Base-by-base conservation (phyloP, 1,140 invertebrate genomes). In the Drosophila suzukii region DNA sequence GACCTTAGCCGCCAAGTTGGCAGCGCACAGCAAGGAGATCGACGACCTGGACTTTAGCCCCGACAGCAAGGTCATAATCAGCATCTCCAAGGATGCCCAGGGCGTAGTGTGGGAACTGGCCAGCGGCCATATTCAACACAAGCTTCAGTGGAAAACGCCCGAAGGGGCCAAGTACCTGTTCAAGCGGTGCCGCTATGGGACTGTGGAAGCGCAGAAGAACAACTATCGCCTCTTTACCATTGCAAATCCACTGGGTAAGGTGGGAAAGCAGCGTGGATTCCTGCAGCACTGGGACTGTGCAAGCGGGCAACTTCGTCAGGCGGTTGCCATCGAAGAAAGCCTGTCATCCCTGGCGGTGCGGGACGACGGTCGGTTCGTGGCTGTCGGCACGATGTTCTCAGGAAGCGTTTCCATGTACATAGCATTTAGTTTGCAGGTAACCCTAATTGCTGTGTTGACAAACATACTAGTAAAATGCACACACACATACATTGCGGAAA, bases 31-130 rank as follows among this genome's bases (percentile, higher is more conserved):
- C 34, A 96, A 96, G 92, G 97, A 98, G 93, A 95, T 99, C 62
- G 98, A 98, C 92, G 98, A 99, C 92, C 90, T 99, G 41, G 97
- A 98, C 93, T 96, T 99, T 90, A 97, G 96, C 93, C 95, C 95
- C 1, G 94, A 95, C 90, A 95, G 96, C 59, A 95, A 94, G 74
- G 94, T 94, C 89, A 90, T 99, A 47, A 96, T 96, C 34, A 97
- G 96, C 80, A 96, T 98, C 57, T 96, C 97, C 0, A 97, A 98
- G 93, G 98, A 99, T 93, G 96, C 96, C 6, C 94, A 95, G 82
- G 96, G 95, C 3, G 93, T 95, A 67, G 92, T 98, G 4, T 99
- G 98, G 98, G 94, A 96, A 76, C 93, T 95, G 7, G 51, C 10
- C 5, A 62, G 55, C 3, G 95, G 95, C 17, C 80, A 91, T 39